Conservation (phyloP, 2,797 vertebrate genomes). For the Scyliorhinus canicula region DNA sequence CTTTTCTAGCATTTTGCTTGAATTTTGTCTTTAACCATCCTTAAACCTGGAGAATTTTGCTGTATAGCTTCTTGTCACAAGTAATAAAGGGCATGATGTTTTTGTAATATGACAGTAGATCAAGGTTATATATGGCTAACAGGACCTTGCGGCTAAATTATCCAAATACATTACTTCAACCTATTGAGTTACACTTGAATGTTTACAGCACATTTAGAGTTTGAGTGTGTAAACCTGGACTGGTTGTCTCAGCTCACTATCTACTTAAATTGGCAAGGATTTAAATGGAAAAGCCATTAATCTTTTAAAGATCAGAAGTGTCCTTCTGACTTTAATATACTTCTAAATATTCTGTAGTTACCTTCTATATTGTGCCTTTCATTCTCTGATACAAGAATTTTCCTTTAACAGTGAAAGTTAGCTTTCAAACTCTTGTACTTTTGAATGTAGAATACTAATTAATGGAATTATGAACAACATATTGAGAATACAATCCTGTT, state of each 20-base stretch:
- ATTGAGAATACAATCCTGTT: background rate
- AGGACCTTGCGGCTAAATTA: background rate
- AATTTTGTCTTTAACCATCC: background rate
- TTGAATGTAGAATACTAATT: background rate
- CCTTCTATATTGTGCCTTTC: background rate
- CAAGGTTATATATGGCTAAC: background rate
- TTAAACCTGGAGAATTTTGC: background rate
- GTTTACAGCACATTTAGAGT: background rate
- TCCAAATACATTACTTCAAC: background rate
- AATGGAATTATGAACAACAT: background rate
- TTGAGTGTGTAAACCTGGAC: background rate
- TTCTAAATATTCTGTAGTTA: background rate
- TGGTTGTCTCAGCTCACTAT: background rate
- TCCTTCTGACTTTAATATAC: background rate
- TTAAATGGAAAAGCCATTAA: conserved; percentile 1
- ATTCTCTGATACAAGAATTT: background rate
- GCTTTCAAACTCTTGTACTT: background rate
- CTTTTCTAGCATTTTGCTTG: background rate
- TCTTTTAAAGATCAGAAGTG: background rate
- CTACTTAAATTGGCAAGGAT: background rate
- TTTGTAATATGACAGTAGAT: background rate
- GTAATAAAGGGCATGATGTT: background rate
- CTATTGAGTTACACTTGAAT: background rate
- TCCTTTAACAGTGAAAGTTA: background rate
- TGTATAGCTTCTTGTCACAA: background rate